Conservation (phyloP, 2,888 invertebrate species). For the Xestia sexstrigata region DNA sequence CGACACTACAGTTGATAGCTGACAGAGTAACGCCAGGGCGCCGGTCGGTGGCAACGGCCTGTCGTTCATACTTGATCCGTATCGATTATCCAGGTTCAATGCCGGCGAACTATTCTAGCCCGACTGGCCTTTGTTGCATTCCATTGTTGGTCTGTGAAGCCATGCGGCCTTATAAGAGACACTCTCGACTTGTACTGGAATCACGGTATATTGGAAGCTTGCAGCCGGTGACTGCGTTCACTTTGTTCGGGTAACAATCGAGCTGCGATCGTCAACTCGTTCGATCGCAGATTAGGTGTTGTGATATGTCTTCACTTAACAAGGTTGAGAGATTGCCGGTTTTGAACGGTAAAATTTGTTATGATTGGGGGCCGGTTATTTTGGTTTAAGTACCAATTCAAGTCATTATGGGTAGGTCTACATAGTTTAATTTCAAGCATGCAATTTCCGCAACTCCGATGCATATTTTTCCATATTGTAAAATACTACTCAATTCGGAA, state of each 20-base stretch:
- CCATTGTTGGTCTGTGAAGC: constrained; percentile 60
- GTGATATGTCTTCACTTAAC: constrained; percentile 53
- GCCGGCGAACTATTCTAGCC: constrained; percentile 54
- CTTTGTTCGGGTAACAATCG: constrained; percentile 54
- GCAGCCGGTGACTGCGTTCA: constrained; percentile 33
- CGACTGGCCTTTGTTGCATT: constrained; percentile 64
- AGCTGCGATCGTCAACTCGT: constrained; percentile 41
- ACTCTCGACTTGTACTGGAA: constrained; percentile 47
- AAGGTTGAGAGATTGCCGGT: constrained; percentile 35
- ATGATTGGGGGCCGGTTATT: constrained; percentile 17
- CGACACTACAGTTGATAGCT: constrained; percentile 26
- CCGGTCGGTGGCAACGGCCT: constrained; percentile 49
- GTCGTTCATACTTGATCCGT: constrained; percentile 71
- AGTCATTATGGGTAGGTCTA: constrained; percentile 3
- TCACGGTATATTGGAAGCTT: constrained; percentile 55
- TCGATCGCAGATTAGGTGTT: constrained; percentile 47
- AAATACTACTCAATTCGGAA: background rate
- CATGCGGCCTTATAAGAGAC: constrained; percentile 54
- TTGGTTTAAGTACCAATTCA: constrained; percentile 1
- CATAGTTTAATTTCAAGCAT: background rate
- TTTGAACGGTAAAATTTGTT: constrained; percentile 39
- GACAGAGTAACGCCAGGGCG: constrained; percentile 56
- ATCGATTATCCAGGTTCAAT: constrained; percentile 73
- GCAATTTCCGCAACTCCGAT: background rate
- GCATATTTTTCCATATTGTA: constrained; percentile 1